These are phyloP conservation scores for Sebastes vulpes DNA, from an alignment of 2,797 vertebrate genomes.

Conservation along the genomic window DNA sequence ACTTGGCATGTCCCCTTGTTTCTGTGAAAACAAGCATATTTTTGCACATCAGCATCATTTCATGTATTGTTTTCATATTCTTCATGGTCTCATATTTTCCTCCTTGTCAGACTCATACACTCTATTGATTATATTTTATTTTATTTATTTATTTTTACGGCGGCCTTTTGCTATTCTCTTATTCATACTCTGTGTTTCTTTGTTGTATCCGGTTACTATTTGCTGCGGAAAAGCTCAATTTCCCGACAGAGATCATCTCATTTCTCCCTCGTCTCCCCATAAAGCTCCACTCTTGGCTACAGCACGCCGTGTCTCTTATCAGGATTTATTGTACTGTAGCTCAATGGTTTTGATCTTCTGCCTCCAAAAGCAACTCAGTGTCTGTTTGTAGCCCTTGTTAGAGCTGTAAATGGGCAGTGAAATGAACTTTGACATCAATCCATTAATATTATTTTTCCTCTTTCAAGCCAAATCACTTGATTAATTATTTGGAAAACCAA, in stretches of 20 bases:
- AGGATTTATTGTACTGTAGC: conserved; percentile 55
- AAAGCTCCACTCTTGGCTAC: conserved; percentile 37
- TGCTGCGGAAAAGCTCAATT: conserved; percentile 64
- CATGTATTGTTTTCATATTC: conserved; percentile 17
- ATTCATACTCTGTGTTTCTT: conserved; percentile 52
- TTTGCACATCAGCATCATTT: conserved; percentile 13
- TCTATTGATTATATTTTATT: conserved; percentile 52
- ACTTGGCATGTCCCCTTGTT: not conserved
- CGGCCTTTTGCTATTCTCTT: conserved; percentile 16
- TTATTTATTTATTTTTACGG: conserved; percentile 55
- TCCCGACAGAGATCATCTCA: conserved; percentile 73
- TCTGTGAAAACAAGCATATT: not conserved
- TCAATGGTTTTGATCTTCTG: conserved; percentile 56
- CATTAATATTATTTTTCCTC: conserved; percentile 55
- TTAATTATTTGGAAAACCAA: conserved; percentile 56
- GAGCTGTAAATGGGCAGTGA: conserved; percentile 54
- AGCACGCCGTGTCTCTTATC: conserved; percentile 46
- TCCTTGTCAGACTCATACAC: conserved; percentile 8
- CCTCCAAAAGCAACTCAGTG: conserved; percentile 43
- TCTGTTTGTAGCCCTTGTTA: conserved; percentile 36
- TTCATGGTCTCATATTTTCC: conserved; percentile 39
- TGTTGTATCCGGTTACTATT: conserved; percentile 65
- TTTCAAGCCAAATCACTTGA: conserved; percentile 51
- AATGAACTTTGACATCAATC: conserved; percentile 66
- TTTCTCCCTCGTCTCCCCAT: conserved; percentile 52